Base-by-base conservation (phyloP, 2,113 vertebrate species). In the Plotosus lineatus region DNA sequence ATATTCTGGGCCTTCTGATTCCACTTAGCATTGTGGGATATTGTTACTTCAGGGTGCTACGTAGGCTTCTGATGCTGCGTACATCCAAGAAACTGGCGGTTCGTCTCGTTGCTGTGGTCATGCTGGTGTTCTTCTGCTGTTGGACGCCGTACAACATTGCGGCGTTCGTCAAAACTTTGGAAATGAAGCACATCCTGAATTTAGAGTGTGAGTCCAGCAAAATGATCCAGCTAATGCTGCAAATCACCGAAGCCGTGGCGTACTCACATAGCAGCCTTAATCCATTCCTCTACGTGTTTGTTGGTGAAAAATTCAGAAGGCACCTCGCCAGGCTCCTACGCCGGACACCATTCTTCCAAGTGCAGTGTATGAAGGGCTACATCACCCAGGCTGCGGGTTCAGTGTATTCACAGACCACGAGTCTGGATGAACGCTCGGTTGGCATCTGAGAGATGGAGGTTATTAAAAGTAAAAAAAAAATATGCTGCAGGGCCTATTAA, bases 201-300 rank as follows among this genome's bases (percentile, higher is more conserved):
- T 0, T 4, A 0, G 10, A 1, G 1, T 93, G 92, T 31, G 2
- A 85, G 0, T 56, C 36, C 10, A 92, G 92, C 87, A 87, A 87
- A 28, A 69, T 14, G 40, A 81, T 93, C 50, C 51, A 0, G 17
- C 0, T 87, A 61, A 79, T 86, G 61, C 60, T 92, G 15, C 86
- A 92, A 68, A 42, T 90, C 55, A 93, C 92, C 0, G 92, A 93
- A 82, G 84, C 73, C 44, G 15, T 93, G 0, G 90, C 92, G 5
- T 93, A 92, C 77, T 89, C 87, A 11, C 93, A 94, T 82, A 93
- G 91, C 87, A 92, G 91, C 83, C 80, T 93, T 12, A 93, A 94
- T 66, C 93, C 93, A 10, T 48, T 93, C 80, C 83, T 94, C 17
- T 94, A 94, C 14, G 92, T 92, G 46, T 94, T 94, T 80, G 90